A percentile compares a stretch with the other conserved stretches of the same genome.
Evolutionary conservation across 2,113 vertebrate genomes (phyloP).

Genomic region (Cottus gobio): DNA sequence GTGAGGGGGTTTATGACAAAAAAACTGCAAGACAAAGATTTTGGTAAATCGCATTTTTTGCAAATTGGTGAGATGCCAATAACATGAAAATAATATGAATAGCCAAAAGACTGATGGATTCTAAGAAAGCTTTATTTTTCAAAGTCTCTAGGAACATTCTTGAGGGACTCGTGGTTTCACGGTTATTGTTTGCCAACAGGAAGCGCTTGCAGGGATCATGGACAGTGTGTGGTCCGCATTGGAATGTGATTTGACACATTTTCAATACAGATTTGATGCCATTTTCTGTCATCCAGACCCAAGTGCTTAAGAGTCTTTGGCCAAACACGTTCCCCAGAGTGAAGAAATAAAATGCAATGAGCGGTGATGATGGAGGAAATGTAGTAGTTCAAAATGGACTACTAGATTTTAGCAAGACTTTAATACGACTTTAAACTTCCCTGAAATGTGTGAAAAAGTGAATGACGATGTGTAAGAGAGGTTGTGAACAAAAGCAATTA

Average conservation of each 20-base stretch:
- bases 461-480: background rate
- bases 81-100: slow-evolving; percentile 5
- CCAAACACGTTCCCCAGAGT: slow-evolving; percentile 36
- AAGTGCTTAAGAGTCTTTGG: slow-evolving; percentile 35
- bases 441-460: background rate
- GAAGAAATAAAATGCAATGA: slow-evolving; percentile 43
- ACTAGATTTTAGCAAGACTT: background rate
- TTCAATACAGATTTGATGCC: slow-evolving; percentile 30
- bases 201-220: slow-evolving; percentile 31
- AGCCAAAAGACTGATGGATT: slow-evolving; percentile 6
- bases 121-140: slow-evolving; percentile 35
- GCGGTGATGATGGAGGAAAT: slow-evolving; percentile 7
- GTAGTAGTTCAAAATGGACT: slow-evolving; percentile 1
- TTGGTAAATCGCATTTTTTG: background rate
- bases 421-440: background rate
- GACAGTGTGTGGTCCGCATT: slow-evolving; percentile 41
- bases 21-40: background rate
- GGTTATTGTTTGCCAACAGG: slow-evolving; percentile 50
- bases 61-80: background rate
- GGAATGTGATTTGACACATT: slow-evolving; percentile 51
- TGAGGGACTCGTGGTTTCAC: slow-evolving; percentile 40
- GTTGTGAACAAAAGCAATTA: background rate
- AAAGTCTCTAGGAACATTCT: slow-evolving; percentile 48
- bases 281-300: slow-evolving; percentile 42
- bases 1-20: background rate